Conservation (phyloP, 1,140 invertebrate species). For the Scaptomyza graminum region DNA sequence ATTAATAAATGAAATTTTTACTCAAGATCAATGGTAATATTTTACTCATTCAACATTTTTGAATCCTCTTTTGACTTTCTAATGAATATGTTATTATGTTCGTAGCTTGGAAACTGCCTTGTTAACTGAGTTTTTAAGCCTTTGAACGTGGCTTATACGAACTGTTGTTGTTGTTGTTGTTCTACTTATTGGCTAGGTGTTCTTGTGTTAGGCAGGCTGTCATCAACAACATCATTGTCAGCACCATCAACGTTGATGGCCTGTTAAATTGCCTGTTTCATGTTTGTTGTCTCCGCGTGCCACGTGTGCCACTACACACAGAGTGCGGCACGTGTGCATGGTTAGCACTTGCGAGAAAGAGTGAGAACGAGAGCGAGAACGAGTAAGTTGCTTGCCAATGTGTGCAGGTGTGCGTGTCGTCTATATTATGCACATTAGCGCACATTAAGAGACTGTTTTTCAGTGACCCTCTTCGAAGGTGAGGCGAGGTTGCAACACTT, state of each 20-base stretch:
- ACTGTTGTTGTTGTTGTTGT: constrained; percentile 40
- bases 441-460: constrained; percentile 75
- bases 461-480: constrained; percentile 52
- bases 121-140: constrained; percentile 18
- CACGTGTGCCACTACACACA: constrained; percentile 15
- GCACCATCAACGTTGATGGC: constrained; percentile 78
- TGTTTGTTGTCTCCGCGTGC: constrained; percentile 70
- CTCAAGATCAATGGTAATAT: neutral
- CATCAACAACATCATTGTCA: constrained; percentile 80
- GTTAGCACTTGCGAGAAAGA: constrained; percentile 5
- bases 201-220: constrained; percentile 64
- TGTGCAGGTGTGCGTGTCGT: constrained; percentile 68
- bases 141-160: constrained; percentile 16
- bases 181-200: constrained; percentile 47
- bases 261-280: constrained; percentile 80
- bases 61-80: neutral
- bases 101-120: constrained; percentile 11
- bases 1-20: no score
- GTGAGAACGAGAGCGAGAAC: no score
- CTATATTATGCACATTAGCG: constrained; percentile 80
- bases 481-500: neutral
- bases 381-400: constrained; percentile 1
- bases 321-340: constrained; percentile 5
- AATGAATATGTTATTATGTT: constrained; percentile 14
- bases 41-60: neutral